These are phyloP conservation scores for Harpalus rubripes DNA, from an alignment of 2,888 invertebrate species.

Conservation along the genomic window DNA sequence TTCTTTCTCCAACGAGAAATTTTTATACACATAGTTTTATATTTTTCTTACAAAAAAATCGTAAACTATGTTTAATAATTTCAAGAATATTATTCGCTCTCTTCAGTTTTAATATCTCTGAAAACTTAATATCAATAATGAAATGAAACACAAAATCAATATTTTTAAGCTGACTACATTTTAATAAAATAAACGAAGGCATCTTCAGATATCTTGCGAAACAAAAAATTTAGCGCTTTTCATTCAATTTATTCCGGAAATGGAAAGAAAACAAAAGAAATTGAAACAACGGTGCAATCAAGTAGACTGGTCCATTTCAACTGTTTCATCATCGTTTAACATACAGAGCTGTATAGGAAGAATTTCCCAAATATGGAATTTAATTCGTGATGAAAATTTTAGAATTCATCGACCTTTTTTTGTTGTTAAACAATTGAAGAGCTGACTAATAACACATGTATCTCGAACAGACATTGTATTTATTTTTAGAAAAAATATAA, in stretches of 20 bases:
- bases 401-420: no score
- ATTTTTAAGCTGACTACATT: not conserved
- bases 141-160: conserved; percentile 15
- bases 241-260: conserved; percentile 51
- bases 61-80: not conserved
- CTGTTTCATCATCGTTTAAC: conserved; percentile 37
- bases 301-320: conserved; percentile 19
- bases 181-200: conserved; percentile 1
- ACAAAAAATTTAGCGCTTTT: conserved; percentile 16
- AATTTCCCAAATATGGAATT: not conserved
- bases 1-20: not conserved
- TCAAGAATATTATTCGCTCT: not conserved
- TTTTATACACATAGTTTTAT: not conserved
- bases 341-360: not conserved
- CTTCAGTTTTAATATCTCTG: not conserved
- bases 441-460: no score
- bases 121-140: conserved; percentile 25
- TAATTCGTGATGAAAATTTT: not conserved
- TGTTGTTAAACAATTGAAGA: no score
- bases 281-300: conserved; percentile 39
- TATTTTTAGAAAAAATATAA: no score
- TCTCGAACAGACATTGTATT: no score
- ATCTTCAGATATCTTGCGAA: not conserved
- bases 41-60: not conserved
- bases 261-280: conserved; percentile 57